A percentile compares a stretch with the other conserved stretches of the same genome.
phyloP scores from a whole-genome alignment of 2,113 vertebrate genomes.

The Pseudorhombus dupliciocellatus region DNA sequence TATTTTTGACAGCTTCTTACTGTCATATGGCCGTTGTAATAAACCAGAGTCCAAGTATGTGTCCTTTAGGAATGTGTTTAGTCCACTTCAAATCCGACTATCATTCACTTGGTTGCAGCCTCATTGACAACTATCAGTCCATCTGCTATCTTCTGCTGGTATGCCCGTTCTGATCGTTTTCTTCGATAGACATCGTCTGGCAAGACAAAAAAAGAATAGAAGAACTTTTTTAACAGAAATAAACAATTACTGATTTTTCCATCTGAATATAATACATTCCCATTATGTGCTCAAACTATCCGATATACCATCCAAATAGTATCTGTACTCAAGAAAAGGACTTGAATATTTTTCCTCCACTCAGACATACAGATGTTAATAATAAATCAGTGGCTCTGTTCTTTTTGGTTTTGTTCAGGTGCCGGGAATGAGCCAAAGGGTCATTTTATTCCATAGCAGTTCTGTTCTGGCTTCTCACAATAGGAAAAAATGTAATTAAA shows the following conservation, averaged over 20 bases:
- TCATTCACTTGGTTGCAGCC: constrained; percentile 69
- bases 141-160: constrained; percentile 82
- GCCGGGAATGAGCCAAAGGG: background rate
- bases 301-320: too few species aligned
- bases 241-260: too few species aligned
- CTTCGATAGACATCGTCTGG: constrained; percentile 98
- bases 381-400: constrained; percentile 1
- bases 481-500: constrained; percentile 7
- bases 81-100: constrained; percentile 7
- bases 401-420: background rate
- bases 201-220: constrained; percentile 3
- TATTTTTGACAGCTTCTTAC: constrained; percentile 6
- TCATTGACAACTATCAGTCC: constrained; percentile 60
- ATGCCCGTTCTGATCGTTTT: constrained; percentile 88
- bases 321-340: background rate
- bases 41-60: constrained; percentile 19
- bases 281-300: too few species aligned
- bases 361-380: background rate
- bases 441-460: background rate
- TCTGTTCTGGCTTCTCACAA: background rate
- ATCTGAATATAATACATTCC: too few species aligned
- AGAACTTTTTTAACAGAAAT: too few species aligned
- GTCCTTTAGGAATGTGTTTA: background rate
- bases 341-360: background rate
- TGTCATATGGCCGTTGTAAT: background rate